Base-by-base conservation (phyloP, 2,797 vertebrate species). In the Emys orbicularis region DNA sequence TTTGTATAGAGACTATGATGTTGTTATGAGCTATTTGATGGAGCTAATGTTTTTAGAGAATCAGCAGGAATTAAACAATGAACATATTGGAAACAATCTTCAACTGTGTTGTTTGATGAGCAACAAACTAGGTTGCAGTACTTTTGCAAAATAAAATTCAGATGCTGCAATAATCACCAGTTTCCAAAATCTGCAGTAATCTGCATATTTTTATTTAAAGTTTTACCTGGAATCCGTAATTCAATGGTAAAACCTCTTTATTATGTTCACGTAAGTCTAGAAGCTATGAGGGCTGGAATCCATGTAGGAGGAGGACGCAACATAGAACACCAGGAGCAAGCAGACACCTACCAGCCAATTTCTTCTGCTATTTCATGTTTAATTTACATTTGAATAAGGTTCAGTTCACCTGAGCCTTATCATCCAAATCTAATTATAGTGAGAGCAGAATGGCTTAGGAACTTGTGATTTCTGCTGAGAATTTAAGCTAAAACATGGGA, bases 371-470 rank as follows among this genome's bases (percentile, higher is more conserved):
- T 77, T 84, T 88, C 79, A 53, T 84, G 44, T 90, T 76, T 82
- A 74, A 94, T 96, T 92, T 95, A 18, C 90, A 84, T 94, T 96
- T 85, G 76, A 83, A 83, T 91, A 91, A 92, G 61, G 18, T 94
- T 95, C 76, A 91, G 95, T 76, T 94, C 84, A 97, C 47, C 2
- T 3, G 18, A 95, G 52, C 74, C 86, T 15, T 59, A 93, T 95
- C 18, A 86, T 81, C 53, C 82, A 86, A 96, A 86, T 87, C 83
- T 95, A 94, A 92, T 93, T 92, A 93, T 94, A 96, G 12, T 11
- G 31, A 86, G 52, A 87, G 12, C 2, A 1, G 5, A 87, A 83
- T 59, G 87, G n/a, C 77, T 95, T 79, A 83, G n/a, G 11, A 95
- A 68, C n/a, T 88, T 90, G 21, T 37, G 81, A 77, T 84, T 95